phyloP scores from a whole-genome alignment of 2,797 vertebrate species.

The Channa striata region DNA sequence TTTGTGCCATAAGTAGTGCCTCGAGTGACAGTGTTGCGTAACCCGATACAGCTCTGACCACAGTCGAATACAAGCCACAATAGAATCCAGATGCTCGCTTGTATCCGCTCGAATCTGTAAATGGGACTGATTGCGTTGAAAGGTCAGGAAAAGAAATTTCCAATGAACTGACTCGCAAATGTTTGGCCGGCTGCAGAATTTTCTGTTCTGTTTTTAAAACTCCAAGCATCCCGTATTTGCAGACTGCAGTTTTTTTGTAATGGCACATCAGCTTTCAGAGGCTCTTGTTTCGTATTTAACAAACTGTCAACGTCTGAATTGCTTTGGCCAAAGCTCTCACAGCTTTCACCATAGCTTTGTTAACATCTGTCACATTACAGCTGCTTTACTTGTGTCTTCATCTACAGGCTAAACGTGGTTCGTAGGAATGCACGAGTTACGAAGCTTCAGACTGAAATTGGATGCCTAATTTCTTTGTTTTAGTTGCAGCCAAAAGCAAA shows the following conservation, averaged over 20 bases:
- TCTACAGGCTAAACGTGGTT: background rate
- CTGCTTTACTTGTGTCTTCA: background rate
- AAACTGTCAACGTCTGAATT: slow-evolving; percentile 2
- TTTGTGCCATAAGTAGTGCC: background rate
- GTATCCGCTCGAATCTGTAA: background rate
- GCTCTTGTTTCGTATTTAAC: slow-evolving; percentile 10
- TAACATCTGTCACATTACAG: no score
- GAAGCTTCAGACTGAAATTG: no score
- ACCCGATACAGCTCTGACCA: background rate
- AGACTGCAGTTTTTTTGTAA: no score
- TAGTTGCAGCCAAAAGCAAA: no score
- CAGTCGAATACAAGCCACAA: background rate
- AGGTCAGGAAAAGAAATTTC: background rate
- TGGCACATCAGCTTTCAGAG: no score
- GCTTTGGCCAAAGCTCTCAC: no score
- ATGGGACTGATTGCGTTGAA: background rate
- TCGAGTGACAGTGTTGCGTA: slow-evolving; percentile 16
- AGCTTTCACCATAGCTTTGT: no score
- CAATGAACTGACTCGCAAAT: slow-evolving; percentile 1
- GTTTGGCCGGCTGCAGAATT: background rate
- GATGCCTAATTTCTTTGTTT: no score
- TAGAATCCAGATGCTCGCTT: background rate
- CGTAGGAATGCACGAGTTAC: background rate
- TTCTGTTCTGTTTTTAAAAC: no score
- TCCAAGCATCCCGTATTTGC: no score